Base-by-base conservation (phyloP, 35 echinoderm and acorn worm genomes). In the Eucidaris tribuloides region DNA sequence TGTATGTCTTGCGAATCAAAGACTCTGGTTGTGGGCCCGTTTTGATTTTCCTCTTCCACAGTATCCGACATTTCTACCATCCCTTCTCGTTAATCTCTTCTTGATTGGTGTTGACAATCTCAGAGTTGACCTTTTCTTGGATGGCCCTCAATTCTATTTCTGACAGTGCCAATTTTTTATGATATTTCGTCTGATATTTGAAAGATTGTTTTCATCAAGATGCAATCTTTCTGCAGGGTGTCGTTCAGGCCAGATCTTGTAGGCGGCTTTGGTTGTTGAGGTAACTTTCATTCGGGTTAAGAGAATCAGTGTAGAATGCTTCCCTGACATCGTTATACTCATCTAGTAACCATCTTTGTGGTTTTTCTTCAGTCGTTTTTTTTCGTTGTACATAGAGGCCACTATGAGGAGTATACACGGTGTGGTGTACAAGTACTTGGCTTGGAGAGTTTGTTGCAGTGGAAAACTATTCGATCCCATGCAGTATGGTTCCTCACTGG, bases 281-380 rank as follows among this genome's bases (percentile, higher is more conserved):
- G 62, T n/a, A n/a, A n/a, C n/a, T 65, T 32, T 65, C 7, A 65
- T 22, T 65, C 62, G 62, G 34, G 41, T 20, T 57, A 30, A 58
- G 40, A 9, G 79, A 81, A 49, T 45, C 29, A 27, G 15, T 49
- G 46, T 42, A 49, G 39, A 44, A 78, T 19, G 74, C 74, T 50
- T 78, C 74, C 35, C 41, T 50, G 27, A 54, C 74, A 78, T 78
- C 74, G 41, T 48, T 50, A 78, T 78, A 78, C 74, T 78, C 74
- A 44, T 78, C 74, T n/a, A 13, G 3, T 11, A 24, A 44, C 74
- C 74, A 78, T 78, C 46, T 78, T 22, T 78, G 74, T 70, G 29
- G 19, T 70, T 28, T 70, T 70, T 37, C 31, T 30, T 70, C 20
- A 34, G 31, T 70, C 64, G 64, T 70, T 70, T 70, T 18, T 18